A percentile compares a stretch with the other conserved stretches of the same genome.
phyloP scores from a whole-genome alignment of 2,113 vertebrate genomes.

The Microcebus lehilahytsara region DNA sequence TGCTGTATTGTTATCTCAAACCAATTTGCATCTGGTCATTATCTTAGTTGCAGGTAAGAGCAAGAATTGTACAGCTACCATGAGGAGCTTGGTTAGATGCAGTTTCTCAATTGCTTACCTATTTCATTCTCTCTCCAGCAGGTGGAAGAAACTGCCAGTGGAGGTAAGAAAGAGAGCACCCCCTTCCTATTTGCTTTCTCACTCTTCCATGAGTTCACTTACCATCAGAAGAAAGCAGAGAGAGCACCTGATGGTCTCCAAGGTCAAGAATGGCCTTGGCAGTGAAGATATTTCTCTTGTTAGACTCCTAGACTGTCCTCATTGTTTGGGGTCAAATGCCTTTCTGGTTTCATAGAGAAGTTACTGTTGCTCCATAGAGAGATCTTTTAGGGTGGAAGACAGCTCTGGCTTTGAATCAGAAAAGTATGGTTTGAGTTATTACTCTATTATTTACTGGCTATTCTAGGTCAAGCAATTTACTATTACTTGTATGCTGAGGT shows the following conservation, averaged over 20 bases:
- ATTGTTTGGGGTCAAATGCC: background rate
- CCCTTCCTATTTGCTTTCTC: background rate
- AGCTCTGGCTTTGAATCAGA: background rate
- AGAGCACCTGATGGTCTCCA: background rate
- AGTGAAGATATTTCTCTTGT: background rate
- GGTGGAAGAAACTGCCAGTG: background rate
- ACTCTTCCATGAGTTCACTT: background rate
- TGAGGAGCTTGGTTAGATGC: background rate
- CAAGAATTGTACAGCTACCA: background rate
- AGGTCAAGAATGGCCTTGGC: background rate
- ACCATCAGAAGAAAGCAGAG: background rate
- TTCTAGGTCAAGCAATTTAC: background rate
- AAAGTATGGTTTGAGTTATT: background rate
- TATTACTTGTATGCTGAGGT: background rate
- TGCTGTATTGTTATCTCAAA: background rate
- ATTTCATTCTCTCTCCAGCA: background rate
- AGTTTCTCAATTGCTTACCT: background rate
- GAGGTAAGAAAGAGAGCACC: background rate
- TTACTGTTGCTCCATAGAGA: background rate
- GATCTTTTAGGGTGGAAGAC: background rate
- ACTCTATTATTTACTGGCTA: background rate
- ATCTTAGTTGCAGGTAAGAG: background rate
- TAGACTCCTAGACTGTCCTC: background rate
- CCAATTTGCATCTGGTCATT: background rate
- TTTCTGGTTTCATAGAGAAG: constrained; percentile 6